Base-by-base conservation (phyloP, 2,888 invertebrate species). In the Portevinia maculata region DNA sequence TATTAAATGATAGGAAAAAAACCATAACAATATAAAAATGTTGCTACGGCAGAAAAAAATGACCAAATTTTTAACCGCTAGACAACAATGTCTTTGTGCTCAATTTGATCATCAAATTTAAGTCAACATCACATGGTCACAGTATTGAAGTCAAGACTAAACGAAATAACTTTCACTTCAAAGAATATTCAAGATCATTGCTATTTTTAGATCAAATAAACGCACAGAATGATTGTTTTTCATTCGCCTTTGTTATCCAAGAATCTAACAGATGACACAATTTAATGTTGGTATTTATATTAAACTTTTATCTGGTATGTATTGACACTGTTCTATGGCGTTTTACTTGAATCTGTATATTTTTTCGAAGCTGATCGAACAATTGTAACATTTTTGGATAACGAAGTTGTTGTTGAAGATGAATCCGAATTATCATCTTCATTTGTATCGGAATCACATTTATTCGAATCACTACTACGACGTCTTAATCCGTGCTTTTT, bases 331-430 rank as follows among this genome's bases (percentile, higher is more conserved):
- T 7, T 52, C 7, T n/a, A 37, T 19, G 32, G 34, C 5, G 1
- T 81, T 79, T 86, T 90, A 90, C 90, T 90, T 90, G 90, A 88
- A 87, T 90, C 90, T 84, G 87, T 86, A 84, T 89, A 88, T 86
- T 89, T 87, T 81, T 89, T 90, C 59, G 86, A 84, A 53, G 85
- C 85, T 57, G 86, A 79, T 53, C 88, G 88, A 76, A 86, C 65
- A 53, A 85, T 21, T 78, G 57, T 71, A 65, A 65, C 55, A 65
- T 70, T 85, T 85, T 86, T 88, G 11, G 86, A 87, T 69, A 41
- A 85, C 41, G 86, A 81, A 52, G 85, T 75, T 71, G 30, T 84
- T 37, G 84, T 84, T 15, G 85, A 76, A 5, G 86, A 85, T 39
- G 85, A 78, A 64, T 57, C 60, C 11, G 76, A 74, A 32, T 41